A percentile compares a stretch with the other conserved stretches of the same genome.
phyloP scores from a whole-genome alignment of 2,888 invertebrate genomes.

The Seira sanloemensis region DNA sequence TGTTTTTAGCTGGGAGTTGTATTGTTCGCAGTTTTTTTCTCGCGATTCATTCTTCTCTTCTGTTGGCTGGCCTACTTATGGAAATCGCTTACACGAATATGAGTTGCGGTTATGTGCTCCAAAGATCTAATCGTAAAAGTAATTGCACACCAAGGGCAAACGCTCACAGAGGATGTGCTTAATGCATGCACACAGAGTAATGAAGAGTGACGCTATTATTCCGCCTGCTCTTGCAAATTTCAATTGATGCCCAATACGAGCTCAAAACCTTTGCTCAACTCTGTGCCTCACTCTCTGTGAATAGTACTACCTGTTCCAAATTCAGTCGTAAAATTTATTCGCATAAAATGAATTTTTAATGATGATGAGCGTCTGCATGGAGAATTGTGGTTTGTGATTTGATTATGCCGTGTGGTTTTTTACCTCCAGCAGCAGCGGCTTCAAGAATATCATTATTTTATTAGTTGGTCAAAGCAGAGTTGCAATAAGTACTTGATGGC shows the following conservation, averaged over 20 bases:
- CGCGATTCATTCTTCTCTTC: no score
- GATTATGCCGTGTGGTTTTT: not conserved
- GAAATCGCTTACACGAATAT: not conserved
- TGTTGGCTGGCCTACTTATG: conserved; percentile 22
- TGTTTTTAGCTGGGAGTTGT: not conserved
- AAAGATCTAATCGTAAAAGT: not conserved
- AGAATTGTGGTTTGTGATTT: no score
- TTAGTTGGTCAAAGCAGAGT: not conserved
- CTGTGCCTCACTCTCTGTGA: no score
- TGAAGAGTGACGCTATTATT: not conserved
- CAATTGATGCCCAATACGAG: not conserved
- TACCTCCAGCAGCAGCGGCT: no score
- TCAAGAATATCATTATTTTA: not conserved
- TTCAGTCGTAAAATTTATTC: no score
- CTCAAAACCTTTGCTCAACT: no score
- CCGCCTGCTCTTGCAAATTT: no score
- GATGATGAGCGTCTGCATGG: no score
- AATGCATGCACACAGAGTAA: not conserved
- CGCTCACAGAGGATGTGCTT: not conserved
- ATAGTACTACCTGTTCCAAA: no score
- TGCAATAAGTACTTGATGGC: no score
- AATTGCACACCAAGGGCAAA: not conserved
- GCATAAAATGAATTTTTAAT: no score
- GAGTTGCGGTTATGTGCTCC: not conserved
- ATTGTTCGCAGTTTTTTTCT: conserved; percentile 16